A percentile compares a stretch with the other conserved stretches of the same genome.
phyloP scores from a whole-genome alignment of 2,113 vertebrate species.

The Urocitellus parryii region DNA sequence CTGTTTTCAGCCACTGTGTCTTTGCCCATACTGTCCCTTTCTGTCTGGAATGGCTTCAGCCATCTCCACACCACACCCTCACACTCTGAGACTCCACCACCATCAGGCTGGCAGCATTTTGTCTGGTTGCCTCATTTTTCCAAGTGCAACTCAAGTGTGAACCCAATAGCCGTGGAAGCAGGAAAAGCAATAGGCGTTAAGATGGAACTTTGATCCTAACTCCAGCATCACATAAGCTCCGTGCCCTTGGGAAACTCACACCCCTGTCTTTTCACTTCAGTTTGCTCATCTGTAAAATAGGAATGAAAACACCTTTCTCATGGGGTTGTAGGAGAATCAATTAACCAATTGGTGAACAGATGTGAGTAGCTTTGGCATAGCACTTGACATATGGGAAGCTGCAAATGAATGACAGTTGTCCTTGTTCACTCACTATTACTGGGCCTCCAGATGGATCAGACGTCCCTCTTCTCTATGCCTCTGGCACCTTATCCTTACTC shows the following conservation, averaged over 20 bases:
- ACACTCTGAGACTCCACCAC: neutral
- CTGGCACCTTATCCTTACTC: neutral
- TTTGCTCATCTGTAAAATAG: constrained; percentile 5
- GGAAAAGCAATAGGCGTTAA: neutral
- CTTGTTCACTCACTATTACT: too few species aligned
- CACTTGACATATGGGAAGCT: neutral
- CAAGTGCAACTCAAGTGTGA: neutral
- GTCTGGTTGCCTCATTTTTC: neutral
- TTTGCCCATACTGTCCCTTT: neutral
- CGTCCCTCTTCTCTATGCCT: neutral
- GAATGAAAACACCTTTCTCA: neutral
- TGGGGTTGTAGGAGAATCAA: neutral
- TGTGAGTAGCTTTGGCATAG: neutral
- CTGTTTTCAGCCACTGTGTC: neutral
- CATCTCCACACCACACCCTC: neutral
- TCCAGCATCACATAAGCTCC: neutral
- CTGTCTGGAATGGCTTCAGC: neutral
- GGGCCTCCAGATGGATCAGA: neutral
- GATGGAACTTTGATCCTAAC: neutral
- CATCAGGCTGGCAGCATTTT: neutral
- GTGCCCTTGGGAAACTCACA: neutral
- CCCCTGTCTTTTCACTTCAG: neutral
- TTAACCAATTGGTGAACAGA: neutral
- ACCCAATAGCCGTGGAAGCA: neutral
- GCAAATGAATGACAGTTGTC: neutral